A percentile compares a stretch with the other conserved stretches of the same genome.
Conservation (phyloP, 1,140 invertebrate genomes). For the Zaprionus taronus region DNA sequence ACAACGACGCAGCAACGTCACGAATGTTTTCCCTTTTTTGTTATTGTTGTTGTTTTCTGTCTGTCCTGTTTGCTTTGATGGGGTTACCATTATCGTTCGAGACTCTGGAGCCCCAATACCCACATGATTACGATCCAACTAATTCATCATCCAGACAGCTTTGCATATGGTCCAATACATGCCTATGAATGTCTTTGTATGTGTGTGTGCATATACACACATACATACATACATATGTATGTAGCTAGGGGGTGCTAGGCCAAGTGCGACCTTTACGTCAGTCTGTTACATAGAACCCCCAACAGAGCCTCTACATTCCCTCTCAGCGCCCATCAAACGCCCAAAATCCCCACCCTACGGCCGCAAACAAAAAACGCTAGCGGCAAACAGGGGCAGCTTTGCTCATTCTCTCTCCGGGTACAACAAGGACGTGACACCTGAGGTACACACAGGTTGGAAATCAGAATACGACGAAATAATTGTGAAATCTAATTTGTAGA, state of each 20-base stretch:
- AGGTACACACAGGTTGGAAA: conserved; percentile 13
- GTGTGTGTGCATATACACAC: not conserved
- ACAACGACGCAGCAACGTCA: conserved; percentile 34
- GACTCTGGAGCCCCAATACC: not conserved
- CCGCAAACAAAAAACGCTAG: conserved; percentile 5
- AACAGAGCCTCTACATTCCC: conserved; percentile 4
- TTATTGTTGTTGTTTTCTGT: conserved; percentile 1
- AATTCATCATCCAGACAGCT: conserved; percentile 34
- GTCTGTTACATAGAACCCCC: conserved; percentile 18
- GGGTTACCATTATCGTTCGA: conserved; percentile 7
- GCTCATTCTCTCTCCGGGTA: conserved; percentile 14
- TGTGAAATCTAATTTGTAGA: conserved; percentile 60
- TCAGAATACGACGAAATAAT: conserved; percentile 32
- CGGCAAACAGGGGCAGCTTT: conserved; percentile 17
- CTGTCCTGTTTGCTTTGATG: conserved; percentile 43
- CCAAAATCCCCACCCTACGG: not conserved
- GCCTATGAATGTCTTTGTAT: not conserved
- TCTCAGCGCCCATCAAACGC: not conserved
- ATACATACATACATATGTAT: too few relatives aligned
- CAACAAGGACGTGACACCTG: conserved; percentile 39
- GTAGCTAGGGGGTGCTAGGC: conserved; percentile 16
- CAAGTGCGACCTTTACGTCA: conserved; percentile 44
- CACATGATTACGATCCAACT: conserved; percentile 10
- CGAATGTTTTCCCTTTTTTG: conserved; percentile 31
- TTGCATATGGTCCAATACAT: conserved; percentile 1